A percentile compares a stretch with the other conserved stretches of the same genome.
These are phyloP conservation scores for Rotaria socialis DNA, from an alignment of 2,888 invertebrate genomes.

Conservation along the genomic window DNA sequence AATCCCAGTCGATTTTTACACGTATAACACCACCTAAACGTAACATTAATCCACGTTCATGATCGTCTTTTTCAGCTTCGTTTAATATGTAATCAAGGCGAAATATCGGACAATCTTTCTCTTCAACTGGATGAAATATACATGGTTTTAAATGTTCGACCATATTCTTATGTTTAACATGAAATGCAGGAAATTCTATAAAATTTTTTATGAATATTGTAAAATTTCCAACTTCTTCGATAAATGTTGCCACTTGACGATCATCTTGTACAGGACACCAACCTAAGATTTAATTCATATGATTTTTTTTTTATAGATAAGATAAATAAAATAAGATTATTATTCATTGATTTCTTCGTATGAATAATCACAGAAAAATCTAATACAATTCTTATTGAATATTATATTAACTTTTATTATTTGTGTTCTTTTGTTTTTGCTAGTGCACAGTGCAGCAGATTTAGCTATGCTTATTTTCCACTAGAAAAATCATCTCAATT, in stretches of 20 bases:
- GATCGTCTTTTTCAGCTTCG: slow-evolving; percentile 50
- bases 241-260: background rate
- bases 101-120: slow-evolving; percentile 59
- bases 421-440: too few species aligned
- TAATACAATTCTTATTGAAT: too few species aligned
- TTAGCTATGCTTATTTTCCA: too few species aligned
- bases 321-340: too few species aligned
- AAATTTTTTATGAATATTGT: slow-evolving; percentile 62
- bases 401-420: too few species aligned
- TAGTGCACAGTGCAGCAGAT: too few species aligned
- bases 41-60: slow-evolving; percentile 38
- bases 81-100: slow-evolving; percentile 57
- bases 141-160: slow-evolving; percentile 31
- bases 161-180: slow-evolving; percentile 53
- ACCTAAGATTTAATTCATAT: background rate
- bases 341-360: too few species aligned
- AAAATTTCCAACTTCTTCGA: slow-evolving; percentile 51
- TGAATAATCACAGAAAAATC: too few species aligned
- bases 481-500: too few species aligned
- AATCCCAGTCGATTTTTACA: slow-evolving; percentile 61
- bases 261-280: slow-evolving; percentile 45
- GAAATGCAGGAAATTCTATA: slow-evolving; percentile 60
- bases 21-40: slow-evolving; percentile 60
- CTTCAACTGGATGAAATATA: background rate
- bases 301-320: too few species aligned